These are phyloP conservation scores for Aselliscus stoliczkanus DNA, from an alignment of 2,797 vertebrate species.

Conservation along the genomic window DNA sequence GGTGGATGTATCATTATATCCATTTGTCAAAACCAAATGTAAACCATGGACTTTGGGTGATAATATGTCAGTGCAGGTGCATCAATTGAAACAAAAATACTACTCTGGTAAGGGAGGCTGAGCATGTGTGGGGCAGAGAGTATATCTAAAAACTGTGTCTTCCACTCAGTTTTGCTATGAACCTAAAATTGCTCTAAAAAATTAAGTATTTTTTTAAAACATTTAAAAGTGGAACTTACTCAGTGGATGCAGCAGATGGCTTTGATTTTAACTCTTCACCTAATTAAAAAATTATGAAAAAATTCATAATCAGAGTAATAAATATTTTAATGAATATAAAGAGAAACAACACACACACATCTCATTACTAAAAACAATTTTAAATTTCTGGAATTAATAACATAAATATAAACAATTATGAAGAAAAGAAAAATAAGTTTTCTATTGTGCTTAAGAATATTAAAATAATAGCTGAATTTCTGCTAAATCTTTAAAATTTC, in stretches of 20 bases:
- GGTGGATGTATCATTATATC: not conserved
- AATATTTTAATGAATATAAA: conserved; percentile 45
- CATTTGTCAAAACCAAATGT: not conserved
- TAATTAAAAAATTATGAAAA: conserved; percentile 78
- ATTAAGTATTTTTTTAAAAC: conserved; percentile 22
- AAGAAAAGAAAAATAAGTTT: conserved; percentile 26
- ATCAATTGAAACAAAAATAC: not conserved
- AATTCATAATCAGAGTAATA: conserved; percentile 51
- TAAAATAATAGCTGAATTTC: conserved; percentile 36
- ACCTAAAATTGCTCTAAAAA: not conserved
- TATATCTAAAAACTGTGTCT: not conserved
- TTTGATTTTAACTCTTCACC: conserved; percentile 94
- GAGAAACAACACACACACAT: not conserved
- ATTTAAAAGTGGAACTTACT: conserved; percentile 86
- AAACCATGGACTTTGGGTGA: not conserved
- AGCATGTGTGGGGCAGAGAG: not conserved
- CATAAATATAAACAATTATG: not conserved
- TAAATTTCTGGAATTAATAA: conserved; percentile 20
- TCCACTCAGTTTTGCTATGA: conserved; percentile 25
- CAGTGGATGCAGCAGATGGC: conserved; percentile 83
- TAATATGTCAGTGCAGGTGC: not conserved
- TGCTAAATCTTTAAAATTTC: not conserved
- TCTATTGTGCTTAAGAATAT: not conserved
- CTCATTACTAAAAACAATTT: not conserved
- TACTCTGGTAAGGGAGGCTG: not conserved